Base-by-base conservation (phyloP, 2,888 invertebrate genomes). In the Tubiluchus corallicola region DNA sequence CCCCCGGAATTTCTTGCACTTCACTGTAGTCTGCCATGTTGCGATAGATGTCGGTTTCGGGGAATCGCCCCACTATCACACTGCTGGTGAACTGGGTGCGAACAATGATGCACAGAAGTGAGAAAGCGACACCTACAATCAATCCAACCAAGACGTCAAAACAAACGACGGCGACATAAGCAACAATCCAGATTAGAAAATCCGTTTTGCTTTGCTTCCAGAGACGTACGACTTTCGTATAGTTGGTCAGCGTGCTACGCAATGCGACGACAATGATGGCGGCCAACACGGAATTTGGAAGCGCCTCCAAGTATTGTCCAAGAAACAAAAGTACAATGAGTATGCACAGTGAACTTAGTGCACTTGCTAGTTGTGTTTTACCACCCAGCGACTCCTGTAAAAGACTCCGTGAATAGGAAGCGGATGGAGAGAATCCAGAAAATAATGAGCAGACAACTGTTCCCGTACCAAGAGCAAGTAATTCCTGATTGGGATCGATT, bases 301-400 rank as follows among this genome's bases (percentile, higher is more conserved):
- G n/a, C n/a, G n/a, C n/a, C n/a, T n/a, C n/a, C n/a, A n/a, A n/a
- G n/a, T n/a, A n/a, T n/a, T n/a, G n/a, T n/a, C n/a, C n/a, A n/a
- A n/a, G n/a, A n/a, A n/a, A n/a, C n/a, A n/a, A n/a, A n/a, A n/a
- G n/a, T n/a, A n/a, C n/a, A n/a, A n/a, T n/a, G n/a, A n/a, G n/a
- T n/a, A n/a, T n/a, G n/a, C n/a, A n/a, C n/a, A n/a, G n/a, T n/a
- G n/a, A n/a, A n/a, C n/a, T n/a, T n/a, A n/a, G n/a, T n/a, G n/a
- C n/a, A n/a, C n/a, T n/a, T n/a, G n/a, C n/a, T n/a, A 70, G 62
- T 60, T 85, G 83, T 0, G 87, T 84, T 57, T 75, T 79, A 21
- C 83, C 82, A 13, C 90, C 90, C 1, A 83, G 82, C 52, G 76
- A 73, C 54, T 82, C 79, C 57, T 87, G 87, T 42, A 90, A 82